Evolutionary conservation across 1,140 invertebrate species (phyloP).

Genomic region (Mamestra configurata): DNA sequence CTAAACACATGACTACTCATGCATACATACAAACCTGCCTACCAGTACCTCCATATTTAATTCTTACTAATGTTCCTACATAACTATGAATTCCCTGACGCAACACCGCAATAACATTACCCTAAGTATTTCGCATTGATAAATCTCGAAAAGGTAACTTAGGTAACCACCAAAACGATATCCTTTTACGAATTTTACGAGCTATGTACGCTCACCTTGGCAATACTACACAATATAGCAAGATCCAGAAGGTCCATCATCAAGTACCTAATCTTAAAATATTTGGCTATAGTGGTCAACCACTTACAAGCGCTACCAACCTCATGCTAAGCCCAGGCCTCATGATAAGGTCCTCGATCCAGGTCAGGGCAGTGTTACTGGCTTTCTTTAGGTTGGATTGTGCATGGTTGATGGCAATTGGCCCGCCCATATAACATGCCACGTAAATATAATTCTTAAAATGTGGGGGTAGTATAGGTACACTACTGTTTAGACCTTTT

Average conservation of each 20-base stretch:
- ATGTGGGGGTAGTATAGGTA: too few relatives aligned
- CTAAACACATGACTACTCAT: neutral
- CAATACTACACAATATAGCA: neutral
- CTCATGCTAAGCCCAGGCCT: too few relatives aligned
- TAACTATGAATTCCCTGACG: neutral
- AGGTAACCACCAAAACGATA: slow-evolving; percentile 3
- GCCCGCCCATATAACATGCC: too few relatives aligned
- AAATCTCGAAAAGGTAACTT: slow-evolving; percentile 8
- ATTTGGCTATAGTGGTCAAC: too few relatives aligned
- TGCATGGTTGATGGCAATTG: too few relatives aligned
- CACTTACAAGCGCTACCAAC: too few relatives aligned
- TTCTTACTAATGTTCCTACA: neutral
- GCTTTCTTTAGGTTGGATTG: too few relatives aligned
- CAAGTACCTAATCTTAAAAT: too few relatives aligned
- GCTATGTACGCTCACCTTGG: neutral
- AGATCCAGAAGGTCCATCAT: neutral
- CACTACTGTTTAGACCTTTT: too few relatives aligned
- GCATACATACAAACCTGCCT: neutral
- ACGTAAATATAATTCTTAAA: too few relatives aligned
- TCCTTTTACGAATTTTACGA: slow-evolving; percentile 6
- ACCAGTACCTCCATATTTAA: neutral
- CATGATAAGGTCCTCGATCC: too few relatives aligned
- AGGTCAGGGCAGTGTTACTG: too few relatives aligned
- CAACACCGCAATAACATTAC: neutral
- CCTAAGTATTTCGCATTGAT: neutral